Conservation (phyloP, 2,113 vertebrate genomes). For the Ailuropoda melanoleuca region DNA sequence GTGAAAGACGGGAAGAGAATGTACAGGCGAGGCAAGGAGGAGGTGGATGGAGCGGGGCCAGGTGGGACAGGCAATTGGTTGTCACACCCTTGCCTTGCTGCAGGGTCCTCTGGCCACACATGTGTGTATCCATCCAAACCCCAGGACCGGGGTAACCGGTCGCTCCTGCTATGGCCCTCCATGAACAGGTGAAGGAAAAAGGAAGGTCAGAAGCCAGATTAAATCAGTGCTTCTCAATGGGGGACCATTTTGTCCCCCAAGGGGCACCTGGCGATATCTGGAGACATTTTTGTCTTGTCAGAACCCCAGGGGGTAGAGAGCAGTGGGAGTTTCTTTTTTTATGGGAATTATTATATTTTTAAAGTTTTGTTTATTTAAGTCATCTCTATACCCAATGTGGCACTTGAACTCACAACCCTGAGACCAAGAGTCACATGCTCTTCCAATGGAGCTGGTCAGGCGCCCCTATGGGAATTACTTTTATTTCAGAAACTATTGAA, state of each 20-base stretch:
- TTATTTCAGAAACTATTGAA: slow-evolving; percentile 78
- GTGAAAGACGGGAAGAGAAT: not conserved
- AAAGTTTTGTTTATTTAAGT: not conserved
- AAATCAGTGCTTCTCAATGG: not conserved
- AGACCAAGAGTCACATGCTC: not conserved
- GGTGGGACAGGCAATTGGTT: not conserved
- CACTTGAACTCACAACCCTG: not conserved
- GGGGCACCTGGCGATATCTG: not conserved
- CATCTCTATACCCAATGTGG: not conserved
- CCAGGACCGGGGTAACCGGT: fast-evolving
- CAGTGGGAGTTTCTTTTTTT: not conserved
- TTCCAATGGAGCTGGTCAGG: not conserved
- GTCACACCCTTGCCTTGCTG: fast-evolving
- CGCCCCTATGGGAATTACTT: not conserved
- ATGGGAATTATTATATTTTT: not conserved
- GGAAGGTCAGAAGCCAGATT: not conserved
- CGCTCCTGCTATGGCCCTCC: not conserved
- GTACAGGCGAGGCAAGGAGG: not conserved
- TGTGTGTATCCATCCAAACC: too few relatives aligned
- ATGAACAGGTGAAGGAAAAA: not conserved
- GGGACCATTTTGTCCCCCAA: not conserved
- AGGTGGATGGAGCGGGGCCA: not conserved
- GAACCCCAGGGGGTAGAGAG: not conserved
- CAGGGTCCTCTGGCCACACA: too few relatives aligned
- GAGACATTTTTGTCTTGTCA: not conserved